These are phyloP conservation scores for Ianthella basta DNA, from an alignment of 37 sponge, comb jelly and placozoan genomes.

Conservation along the genomic window DNA sequence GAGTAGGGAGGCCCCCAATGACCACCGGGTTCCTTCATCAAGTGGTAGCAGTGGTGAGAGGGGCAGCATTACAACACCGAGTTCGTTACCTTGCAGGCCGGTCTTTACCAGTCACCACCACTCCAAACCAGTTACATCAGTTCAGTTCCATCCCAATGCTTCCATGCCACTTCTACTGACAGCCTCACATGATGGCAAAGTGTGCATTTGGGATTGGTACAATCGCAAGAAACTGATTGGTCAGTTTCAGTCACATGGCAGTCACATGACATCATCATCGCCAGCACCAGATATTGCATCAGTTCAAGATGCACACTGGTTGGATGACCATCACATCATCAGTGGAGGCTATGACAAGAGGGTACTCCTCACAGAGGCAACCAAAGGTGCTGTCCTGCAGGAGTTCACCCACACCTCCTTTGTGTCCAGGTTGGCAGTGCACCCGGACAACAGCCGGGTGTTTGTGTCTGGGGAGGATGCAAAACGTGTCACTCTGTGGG, in stretches of 20 bases:
- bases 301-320: slow-evolving; percentile 59
- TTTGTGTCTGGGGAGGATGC: slow-evolving; percentile 66
- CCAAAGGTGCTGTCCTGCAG: slow-evolving; percentile 2
- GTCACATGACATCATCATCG: too few relatives aligned
- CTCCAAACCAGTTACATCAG: too few relatives aligned
- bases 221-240: background rate
- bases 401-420: slow-evolving; percentile 46
- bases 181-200: background rate
- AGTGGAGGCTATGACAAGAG: slow-evolving; percentile 67
- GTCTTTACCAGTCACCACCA: too few relatives aligned
- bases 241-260: background rate
- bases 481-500: slow-evolving; percentile 60
- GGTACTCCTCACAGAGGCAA: slow-evolving; percentile 46
- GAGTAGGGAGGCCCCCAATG: too few relatives aligned
- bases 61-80: too few relatives aligned
- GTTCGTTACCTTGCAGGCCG: too few relatives aligned
- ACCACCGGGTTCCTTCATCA: too few relatives aligned
- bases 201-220: slow-evolving; percentile 18
- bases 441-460: slow-evolving; percentile 44
- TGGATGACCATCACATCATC: slow-evolving; percentile 29
- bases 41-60: too few relatives aligned
- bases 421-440: slow-evolving; percentile 58
- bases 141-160: too few relatives aligned
- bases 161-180: background rate
- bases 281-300: slow-evolving; percentile 22